Conservation (phyloP, 2,797 vertebrate species). For the Natrix natrix region DNA sequence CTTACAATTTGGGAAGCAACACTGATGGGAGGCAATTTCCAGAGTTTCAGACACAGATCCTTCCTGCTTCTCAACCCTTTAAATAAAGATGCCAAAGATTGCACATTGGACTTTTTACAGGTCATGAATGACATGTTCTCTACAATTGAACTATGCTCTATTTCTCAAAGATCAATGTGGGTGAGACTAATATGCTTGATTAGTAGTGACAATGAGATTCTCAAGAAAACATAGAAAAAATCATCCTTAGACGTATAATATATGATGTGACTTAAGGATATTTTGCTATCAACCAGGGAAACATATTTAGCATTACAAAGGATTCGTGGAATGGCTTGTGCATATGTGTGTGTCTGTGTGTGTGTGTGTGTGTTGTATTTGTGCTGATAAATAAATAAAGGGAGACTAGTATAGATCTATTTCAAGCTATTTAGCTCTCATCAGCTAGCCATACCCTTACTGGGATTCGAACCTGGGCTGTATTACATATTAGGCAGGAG, state of each 20-base stretch:
- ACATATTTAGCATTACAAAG: slow-evolving; percentile 18
- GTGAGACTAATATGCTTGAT: background rate
- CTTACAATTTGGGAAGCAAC: background rate
- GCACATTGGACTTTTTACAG: background rate
- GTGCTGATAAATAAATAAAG: too few relatives aligned
- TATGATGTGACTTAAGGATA: background rate
- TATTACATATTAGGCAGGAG: too few relatives aligned
- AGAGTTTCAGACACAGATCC: background rate
- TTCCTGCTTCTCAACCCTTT: background rate
- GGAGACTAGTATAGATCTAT: too few relatives aligned
- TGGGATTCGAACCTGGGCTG: too few relatives aligned
- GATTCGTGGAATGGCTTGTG: background rate
- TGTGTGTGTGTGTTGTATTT: too few relatives aligned
- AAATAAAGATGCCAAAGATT: background rate
- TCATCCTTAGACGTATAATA: background rate
- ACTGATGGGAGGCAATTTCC: background rate
- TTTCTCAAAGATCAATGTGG: background rate
- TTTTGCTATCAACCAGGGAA: background rate
- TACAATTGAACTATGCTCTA: background rate
- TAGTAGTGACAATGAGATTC: background rate
- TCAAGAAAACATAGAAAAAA: background rate
- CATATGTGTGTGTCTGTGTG: too few relatives aligned
- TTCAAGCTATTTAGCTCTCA: too few relatives aligned
- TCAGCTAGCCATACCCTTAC: too few relatives aligned
- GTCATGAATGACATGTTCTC: background rate